A percentile compares a stretch with the other conserved stretches of the same genome.
Evolutionary conservation across 64 coral and sea anemone genomes (phyloP).

Genomic region (Stylophora pistillata): DNA sequence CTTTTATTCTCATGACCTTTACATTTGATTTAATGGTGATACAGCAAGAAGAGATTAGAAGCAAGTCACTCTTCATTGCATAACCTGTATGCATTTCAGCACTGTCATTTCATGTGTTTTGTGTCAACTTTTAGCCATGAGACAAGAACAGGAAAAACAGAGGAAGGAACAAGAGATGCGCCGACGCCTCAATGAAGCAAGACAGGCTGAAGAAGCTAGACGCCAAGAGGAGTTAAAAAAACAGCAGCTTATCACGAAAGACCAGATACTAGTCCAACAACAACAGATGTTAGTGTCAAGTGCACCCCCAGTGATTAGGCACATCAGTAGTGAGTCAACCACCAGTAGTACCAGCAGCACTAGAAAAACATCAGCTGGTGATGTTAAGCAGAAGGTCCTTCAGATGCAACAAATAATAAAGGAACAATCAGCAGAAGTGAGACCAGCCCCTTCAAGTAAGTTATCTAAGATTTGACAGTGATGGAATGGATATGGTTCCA

Average conservation of each 20-base stretch:
- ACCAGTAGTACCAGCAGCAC: not conserved
- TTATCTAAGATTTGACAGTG: not conserved
- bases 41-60: not conserved
- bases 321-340: conserved; percentile 18
- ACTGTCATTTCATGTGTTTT: not conserved
- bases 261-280: conserved; percentile 78
- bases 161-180: conserved; percentile 88
- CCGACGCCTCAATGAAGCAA: conserved; percentile 70
- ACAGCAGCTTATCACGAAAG: conserved; percentile 79
- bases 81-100: not conserved
- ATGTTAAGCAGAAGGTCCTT: conserved; percentile 24
- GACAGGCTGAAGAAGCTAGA: conserved; percentile 70
- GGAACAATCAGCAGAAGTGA: conserved; percentile 6
- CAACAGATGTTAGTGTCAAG: conserved; percentile 70
- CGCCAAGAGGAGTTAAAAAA: conserved; percentile 72
- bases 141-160: conserved; percentile 88
- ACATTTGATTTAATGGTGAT: too few species aligned
- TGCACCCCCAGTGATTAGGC: not conserved
- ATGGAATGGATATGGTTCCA: too few species aligned
- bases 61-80: not conserved
- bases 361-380: not conserved
- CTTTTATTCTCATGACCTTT: too few species aligned
- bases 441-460: conserved; percentile 13
- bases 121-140: conserved; percentile 67
- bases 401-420: conserved; percentile 32